Evolutionary conservation across 2,888 invertebrate species (phyloP).

Genomic region (Lacanobia wlatinum): DNA sequence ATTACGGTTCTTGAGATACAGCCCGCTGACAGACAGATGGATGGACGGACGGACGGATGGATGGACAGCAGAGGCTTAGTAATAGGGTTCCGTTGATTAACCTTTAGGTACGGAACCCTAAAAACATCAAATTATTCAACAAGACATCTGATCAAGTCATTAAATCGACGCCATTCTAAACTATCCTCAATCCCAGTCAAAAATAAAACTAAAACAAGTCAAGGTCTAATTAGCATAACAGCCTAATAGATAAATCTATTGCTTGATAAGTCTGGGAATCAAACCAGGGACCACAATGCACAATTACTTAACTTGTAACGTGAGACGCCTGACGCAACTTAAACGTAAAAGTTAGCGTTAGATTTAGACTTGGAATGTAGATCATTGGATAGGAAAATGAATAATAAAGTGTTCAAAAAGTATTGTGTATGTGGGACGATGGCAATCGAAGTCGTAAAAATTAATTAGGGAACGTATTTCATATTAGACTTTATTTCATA

Average conservation of each 20-base stretch:
- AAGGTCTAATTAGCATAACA: constrained; percentile 73
- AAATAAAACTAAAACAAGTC: constrained; percentile 62
- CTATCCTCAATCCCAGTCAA: constrained; percentile 37
- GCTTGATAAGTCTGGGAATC: constrained; percentile 77
- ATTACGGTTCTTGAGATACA: too few species aligned
- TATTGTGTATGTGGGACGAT: constrained; percentile 27
- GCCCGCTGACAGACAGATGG: too few species aligned
- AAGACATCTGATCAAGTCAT: constrained; percentile 9
- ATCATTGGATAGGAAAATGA: constrained; percentile 32
- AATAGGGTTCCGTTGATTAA: too few species aligned
- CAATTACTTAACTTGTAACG: constrained; percentile 70
- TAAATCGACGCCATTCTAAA: constrained; percentile 26
- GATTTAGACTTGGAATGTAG: constrained; percentile 22
- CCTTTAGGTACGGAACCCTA: too few species aligned
- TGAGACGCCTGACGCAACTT: constrained; percentile 64
- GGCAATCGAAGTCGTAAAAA: constrained; percentile 15
- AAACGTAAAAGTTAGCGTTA: constrained; percentile 29
- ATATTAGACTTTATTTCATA: background rate
- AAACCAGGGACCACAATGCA: constrained; percentile 76
- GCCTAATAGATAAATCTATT: constrained; percentile 73
- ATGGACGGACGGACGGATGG: too few species aligned
- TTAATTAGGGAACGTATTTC: constrained; percentile 9
- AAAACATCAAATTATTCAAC: background rate
- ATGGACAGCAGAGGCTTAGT: too few species aligned
- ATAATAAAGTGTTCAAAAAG: constrained; percentile 11